Evolutionary conservation across 2,113 vertebrate species (phyloP).

Genomic region (Dissostichus mawsoni): DNA sequence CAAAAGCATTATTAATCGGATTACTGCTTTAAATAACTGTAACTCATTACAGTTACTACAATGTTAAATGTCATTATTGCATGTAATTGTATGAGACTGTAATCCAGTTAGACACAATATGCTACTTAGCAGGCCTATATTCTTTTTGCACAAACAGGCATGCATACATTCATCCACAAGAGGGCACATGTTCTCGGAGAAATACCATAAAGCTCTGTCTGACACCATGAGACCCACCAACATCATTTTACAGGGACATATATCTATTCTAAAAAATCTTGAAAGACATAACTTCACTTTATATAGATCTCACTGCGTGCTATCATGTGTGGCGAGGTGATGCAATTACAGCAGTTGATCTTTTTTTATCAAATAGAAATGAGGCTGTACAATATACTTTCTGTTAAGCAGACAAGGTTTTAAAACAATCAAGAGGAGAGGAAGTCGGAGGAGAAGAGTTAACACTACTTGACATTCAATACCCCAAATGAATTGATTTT

Average conservation of each 20-base stretch:
- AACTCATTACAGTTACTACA: not conserved
- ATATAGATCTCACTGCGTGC: not conserved
- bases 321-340: not conserved
- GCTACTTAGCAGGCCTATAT: not conserved
- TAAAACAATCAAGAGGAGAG: not conserved
- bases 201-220: not conserved
- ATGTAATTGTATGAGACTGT: slow-evolving; percentile 11
- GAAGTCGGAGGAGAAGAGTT: not conserved
- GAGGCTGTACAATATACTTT: not conserved
- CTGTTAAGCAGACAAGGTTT: not conserved
- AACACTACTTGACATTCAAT: not conserved
- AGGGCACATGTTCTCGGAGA: slow-evolving; percentile 39
- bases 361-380: not conserved
- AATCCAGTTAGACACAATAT: slow-evolving; percentile 13
- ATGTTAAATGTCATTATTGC: not conserved
- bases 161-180: slow-evolving; percentile 53
- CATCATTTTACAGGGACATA: not conserved
- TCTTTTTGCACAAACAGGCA: not conserved
- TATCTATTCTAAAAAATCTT: not conserved
- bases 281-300: not conserved
- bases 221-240: slow-evolving; percentile 2
- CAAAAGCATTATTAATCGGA: not conserved
- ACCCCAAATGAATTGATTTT: not conserved
- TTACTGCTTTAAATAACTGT: not conserved
- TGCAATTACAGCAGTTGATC: not conserved